A percentile compares a stretch with the other conserved stretches of the same genome.
These are phyloP conservation scores for Cotesia vestalis DNA, from an alignment of 1,140 invertebrate genomes.

Conservation along the genomic window DNA sequence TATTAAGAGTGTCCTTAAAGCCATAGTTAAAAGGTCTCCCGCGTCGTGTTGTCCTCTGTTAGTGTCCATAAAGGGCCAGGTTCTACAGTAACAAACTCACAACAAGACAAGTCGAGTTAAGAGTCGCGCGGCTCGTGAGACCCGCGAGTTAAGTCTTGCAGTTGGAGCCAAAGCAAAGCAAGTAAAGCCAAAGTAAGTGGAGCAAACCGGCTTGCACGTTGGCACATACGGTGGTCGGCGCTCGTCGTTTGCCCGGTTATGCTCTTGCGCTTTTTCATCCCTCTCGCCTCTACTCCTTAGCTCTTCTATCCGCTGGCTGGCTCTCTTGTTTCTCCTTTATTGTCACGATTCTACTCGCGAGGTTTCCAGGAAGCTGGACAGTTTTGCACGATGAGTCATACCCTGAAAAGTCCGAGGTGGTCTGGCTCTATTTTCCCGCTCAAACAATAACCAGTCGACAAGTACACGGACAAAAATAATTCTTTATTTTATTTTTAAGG, in stretches of 20 bases:
- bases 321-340: slow-evolving; percentile 25
- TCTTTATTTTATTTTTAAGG: background rate
- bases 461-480: background rate
- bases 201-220: slow-evolving; percentile 47
- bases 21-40: slow-evolving; percentile 54
- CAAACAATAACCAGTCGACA: background rate
- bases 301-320: background rate
- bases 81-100: slow-evolving; percentile 10
- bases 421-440: background rate
- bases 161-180: slow-evolving; percentile 17
- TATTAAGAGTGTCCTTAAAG: slow-evolving; percentile 59
- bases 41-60: slow-evolving; percentile 29
- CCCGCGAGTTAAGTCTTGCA: slow-evolving; percentile 37
- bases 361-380: slow-evolving; percentile 33
- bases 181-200: slow-evolving; percentile 44
- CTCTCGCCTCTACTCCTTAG: slow-evolving; percentile 26
- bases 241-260: slow-evolving; percentile 38
- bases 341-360: slow-evolving; percentile 29
- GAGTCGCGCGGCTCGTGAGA: slow-evolving; percentile 50
- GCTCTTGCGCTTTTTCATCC: slow-evolving; percentile 41
- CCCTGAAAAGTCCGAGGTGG: background rate
- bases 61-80: slow-evolving; percentile 55
- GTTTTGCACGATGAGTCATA: slow-evolving; percentile 27
- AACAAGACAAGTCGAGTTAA: too few species aligned
- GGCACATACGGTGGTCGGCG: slow-evolving; percentile 43